Conservation (phyloP, 2,113 vertebrate species). For the Pedionomus torquatus region DNA sequence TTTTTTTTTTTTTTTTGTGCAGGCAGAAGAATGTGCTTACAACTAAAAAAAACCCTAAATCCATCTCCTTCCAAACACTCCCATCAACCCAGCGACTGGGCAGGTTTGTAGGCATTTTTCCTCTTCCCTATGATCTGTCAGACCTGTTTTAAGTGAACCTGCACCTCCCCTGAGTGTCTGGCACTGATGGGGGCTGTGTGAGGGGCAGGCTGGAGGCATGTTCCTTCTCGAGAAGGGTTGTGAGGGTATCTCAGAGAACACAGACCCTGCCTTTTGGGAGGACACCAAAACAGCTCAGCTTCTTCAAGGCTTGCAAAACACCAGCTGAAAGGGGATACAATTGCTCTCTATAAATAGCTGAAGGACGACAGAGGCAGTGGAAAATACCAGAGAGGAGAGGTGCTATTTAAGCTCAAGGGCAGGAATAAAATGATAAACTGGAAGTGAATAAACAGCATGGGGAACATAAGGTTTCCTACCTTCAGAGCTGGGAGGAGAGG, state of each 20-base stretch:
- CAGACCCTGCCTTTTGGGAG: not conserved
- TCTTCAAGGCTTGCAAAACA: not conserved
- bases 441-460: not conserved
- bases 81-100: not conserved
- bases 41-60: not conserved
- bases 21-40: not conserved
- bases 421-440: not conserved
- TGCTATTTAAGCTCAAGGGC: not conserved
- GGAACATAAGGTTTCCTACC: not conserved
- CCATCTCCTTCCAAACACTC: not conserved
- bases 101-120: not conserved
- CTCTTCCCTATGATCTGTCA: not conserved
- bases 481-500: not conserved
- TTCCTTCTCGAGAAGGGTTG: not conserved
- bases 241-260: not conserved
- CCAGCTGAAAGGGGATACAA: slow-evolving; percentile 24
- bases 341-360: slow-evolving; percentile 16
- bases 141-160: not conserved
- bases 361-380: not conserved
- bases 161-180: rapidly evolving
- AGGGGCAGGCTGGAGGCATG: not conserved
- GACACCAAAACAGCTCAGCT: not conserved
- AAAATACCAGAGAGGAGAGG: slow-evolving; percentile 20
- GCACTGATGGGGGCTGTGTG: not conserved
- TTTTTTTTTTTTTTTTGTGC: rapidly evolving